Evolutionary conservation across 2,113 vertebrate species (phyloP), one percentile per base, ranked within the genome.

Genomic region (Zapornia atra): DNA sequence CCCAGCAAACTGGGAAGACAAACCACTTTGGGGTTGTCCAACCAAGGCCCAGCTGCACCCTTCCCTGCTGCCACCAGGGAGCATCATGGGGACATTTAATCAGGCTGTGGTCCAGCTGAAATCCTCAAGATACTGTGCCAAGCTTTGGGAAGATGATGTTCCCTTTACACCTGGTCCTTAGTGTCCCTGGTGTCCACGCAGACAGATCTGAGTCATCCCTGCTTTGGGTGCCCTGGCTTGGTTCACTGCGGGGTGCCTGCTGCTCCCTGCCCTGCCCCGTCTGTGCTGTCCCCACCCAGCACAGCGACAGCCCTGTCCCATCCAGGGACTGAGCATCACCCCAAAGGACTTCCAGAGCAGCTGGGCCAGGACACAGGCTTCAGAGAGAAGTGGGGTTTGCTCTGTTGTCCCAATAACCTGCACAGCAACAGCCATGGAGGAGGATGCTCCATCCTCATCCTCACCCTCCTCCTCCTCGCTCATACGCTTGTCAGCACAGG

Each of bases 41-140:
- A 4, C 44, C 2, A 1, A 22, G 59, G 11, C 48, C 66, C 44
- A 13, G 53, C 34, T 81, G 85, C 88, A 92, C 34, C 59, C 63
- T 90, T 86, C 71, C 7, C 50, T 86, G 64, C 82, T 81, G 94
- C 96, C 96, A 95, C 59, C 88, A 94, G 92, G 80, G 94, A 93
- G 95, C 92, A 93, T 86, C 82, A 15, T n/a, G 79, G 59, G 71
- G 71, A 88, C 79, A 59, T 40, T 20, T 11, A 54, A 22, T 5
- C 29, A 6, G 8, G 22, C 65, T 46, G 29, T 42, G 20, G 5
- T n/a, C 34, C 17, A 0, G 0, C 60, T 6, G 5, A 42, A 89
- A 82, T 9, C 46, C 78, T 50, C 28, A 25, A 19, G 36, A 15
- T 0, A 5, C 0, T 26, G 42, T 11, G 33, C 5, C 56, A 38